Conservation (phyloP, 2,113 vertebrate genomes). For the Ptyas mucosa region DNA sequence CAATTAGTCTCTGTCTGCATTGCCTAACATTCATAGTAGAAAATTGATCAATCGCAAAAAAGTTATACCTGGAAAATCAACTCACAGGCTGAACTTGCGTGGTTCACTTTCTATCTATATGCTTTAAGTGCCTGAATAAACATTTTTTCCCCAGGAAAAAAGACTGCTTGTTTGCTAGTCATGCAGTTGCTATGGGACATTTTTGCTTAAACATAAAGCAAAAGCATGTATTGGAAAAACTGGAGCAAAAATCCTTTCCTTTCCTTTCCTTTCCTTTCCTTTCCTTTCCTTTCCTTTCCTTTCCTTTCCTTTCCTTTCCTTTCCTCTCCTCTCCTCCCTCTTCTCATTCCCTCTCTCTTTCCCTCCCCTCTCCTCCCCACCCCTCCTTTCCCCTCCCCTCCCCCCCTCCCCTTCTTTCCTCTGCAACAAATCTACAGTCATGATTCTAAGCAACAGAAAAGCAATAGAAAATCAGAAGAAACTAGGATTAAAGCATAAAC, state of each 20-base stretch:
- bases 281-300: too few relatives aligned
- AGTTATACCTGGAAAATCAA: background rate
- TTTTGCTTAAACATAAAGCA: background rate
- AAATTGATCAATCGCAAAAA: background rate
- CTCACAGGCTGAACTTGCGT: background rate
- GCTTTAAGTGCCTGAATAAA: background rate
- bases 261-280: too few relatives aligned
- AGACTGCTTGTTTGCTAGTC: background rate
- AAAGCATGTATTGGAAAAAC: background rate
- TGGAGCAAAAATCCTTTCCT: background rate
- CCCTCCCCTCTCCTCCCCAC: background rate
- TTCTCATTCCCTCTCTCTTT: too few relatives aligned
- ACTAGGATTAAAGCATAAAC: background rate
- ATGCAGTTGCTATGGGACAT: background rate
- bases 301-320: too few relatives aligned
- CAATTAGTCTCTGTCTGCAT: background rate
- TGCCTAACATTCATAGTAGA: background rate
- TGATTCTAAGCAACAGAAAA: background rate
- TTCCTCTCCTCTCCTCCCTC: fast-evolving
- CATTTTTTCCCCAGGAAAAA: background rate
- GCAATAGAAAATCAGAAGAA: background rate
- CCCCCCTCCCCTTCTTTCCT: background rate
- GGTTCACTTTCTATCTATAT: background rate
- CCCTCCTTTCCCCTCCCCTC: too few relatives aligned
- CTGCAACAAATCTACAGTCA: background rate